These are phyloP conservation scores for Bos taurus DNA, from an alignment of 2,113 vertebrate genomes.

Conservation along the genomic window ARS-UCD2.0 NC_037335.1:37390501-37391000, in stretches of 20 bases:
- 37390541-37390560: background rate
- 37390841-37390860: background rate
- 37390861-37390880: background rate
- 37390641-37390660: background rate
- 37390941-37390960: background rate
- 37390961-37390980: background rate
- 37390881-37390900: background rate
- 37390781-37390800: background rate
- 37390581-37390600: background rate
- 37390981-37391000: background rate
- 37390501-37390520: background rate
- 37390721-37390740: background rate
- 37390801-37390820: background rate
- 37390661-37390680: background rate
- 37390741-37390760: background rate
- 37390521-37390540: background rate
- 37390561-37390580: background rate
- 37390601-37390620: background rate
- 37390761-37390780: background rate
- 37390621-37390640: background rate
- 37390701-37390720: background rate
- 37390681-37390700: background rate
- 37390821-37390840: background rate
- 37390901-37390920: background rate
- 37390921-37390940: background rate